Evolutionary conservation across 2,888 invertebrate genomes (phyloP), one percentile per base, ranked within the genome.

Genomic region (Sericinus montela): DNA sequence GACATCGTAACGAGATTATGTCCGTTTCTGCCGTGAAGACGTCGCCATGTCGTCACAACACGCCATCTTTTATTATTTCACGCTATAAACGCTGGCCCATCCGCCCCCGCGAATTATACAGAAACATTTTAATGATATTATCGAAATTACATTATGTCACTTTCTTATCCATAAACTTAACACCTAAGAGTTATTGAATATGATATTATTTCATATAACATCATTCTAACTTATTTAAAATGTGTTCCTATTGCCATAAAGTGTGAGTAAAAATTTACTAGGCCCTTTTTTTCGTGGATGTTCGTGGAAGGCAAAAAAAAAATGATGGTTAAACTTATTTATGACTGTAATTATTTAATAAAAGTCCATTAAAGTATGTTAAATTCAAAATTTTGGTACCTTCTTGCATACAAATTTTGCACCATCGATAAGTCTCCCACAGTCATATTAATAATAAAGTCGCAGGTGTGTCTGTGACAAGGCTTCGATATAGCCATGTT

Each of bases 1-100:
- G 87, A 81, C 86, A 86, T 87, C 87, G 86, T 88, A 82, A 87
- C 83, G 75, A 80, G 82, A 86, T 88, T 87, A 88, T 86, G 87
- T 86, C 87, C 86, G 73, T 80, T 79, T 69, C 77, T 49, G 76
- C 72, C 66, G 73, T 69, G 81, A 84, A 85, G 84, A 85, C 75
- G 77, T 75, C 78, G 79, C 74, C 78, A 75, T 76, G 78, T 69
- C 75, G 76, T 78, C 78, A 77, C 72, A 67, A 74, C 73, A 74
- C 25, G 74, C 74, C 78, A 75, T 79, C 75, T 83, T 86, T 85
- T 84, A 87, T 85, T 84, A 80, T 85, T 81, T 78, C 63, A 62
- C 69, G 79, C 75, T 67, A 79, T 81, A 81, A 84, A 81, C 73
- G 68, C 62, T 68, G 60, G 65, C 63, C 63, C 60, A 52, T 60